phyloP scores from a whole-genome alignment of 2,888 invertebrate species.

The Sussaba pulchella region DNA sequence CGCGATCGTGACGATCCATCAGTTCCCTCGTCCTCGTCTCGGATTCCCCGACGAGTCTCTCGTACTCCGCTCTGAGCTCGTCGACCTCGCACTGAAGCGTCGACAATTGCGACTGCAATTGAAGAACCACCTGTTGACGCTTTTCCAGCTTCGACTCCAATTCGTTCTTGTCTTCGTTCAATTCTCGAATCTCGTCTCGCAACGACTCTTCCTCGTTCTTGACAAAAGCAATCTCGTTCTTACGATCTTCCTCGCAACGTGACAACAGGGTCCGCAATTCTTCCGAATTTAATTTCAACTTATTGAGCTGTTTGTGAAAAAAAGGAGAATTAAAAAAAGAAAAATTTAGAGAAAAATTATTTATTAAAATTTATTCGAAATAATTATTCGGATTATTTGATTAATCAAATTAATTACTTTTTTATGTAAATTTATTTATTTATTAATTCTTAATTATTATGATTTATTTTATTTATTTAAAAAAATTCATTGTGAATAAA shows the following conservation, averaged over 20 bases:
- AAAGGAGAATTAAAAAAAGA: not conserved
- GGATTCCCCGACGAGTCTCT: conserved; percentile 66
- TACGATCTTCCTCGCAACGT: conserved; percentile 51
- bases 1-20: conserved; percentile 61
- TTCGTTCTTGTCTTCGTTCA: conserved; percentile 58
- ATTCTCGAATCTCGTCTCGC: conserved; percentile 50
- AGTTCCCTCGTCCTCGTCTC: conserved; percentile 60
- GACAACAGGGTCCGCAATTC: conserved; percentile 38
- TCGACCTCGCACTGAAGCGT: conserved; percentile 73
- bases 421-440: too few species aligned
- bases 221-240: conserved; percentile 64
- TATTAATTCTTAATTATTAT: too few species aligned
- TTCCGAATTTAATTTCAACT: conserved; percentile 64
- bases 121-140: conserved; percentile 70
- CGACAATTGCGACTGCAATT: conserved; percentile 73
- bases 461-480: too few species aligned
- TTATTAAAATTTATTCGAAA: too few species aligned
- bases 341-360: not conserved
- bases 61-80: conserved; percentile 71
- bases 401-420: too few species aligned
- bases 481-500: too few species aligned
- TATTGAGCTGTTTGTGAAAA: conserved; percentile 43
- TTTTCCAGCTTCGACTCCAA: conserved; percentile 69
- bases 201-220: conserved; percentile 69
- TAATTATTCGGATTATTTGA: too few species aligned